Percentiles rank a stretch among this genome's conserved stretches.
Evolutionary conservation across 2,888 invertebrate species (phyloP).

Genomic region (Meganola albula): DNA sequence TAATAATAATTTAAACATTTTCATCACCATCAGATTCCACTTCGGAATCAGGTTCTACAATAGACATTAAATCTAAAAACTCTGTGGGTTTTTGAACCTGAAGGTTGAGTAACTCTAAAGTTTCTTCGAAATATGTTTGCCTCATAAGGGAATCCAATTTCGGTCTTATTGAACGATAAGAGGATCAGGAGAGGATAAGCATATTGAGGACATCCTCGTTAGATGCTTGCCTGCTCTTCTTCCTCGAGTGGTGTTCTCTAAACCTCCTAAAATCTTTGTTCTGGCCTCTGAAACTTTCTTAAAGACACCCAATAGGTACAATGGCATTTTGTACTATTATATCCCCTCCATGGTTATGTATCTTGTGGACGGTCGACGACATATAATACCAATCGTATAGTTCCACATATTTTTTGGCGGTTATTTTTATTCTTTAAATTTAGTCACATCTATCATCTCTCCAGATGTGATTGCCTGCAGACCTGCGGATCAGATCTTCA

Average conservation of each 20-base stretch:
- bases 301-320: constrained; percentile 11
- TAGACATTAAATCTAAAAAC: background rate
- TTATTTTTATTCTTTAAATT: constrained; percentile 4
- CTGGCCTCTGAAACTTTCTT: constrained; percentile 11
- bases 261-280: constrained; percentile 12
- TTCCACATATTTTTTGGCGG: constrained; percentile 11
- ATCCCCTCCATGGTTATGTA: constrained; percentile 17
- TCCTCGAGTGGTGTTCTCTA: constrained; percentile 5
- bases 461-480: constrained; percentile 1
- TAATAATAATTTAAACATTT: background rate
- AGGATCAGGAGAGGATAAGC: constrained; percentile 2
- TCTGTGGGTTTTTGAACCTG: constrained; percentile 2
- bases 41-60: constrained; percentile 1
- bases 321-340: constrained; percentile 1
- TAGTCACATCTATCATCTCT: background rate
- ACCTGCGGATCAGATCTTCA: constrained; percentile 2
- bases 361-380: constrained; percentile 16
- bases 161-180: constrained; percentile 1
- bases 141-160: background rate
- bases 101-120: constrained; percentile 1
- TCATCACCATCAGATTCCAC: constrained; percentile 2
- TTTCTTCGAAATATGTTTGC: background rate
- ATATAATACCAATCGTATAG: constrained; percentile 20
- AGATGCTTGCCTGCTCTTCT: background rate
- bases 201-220: constrained; percentile 4